phyloP scores from a whole-genome alignment of 2,888 invertebrate species.

The Drosophila nr. fundita region DNA sequence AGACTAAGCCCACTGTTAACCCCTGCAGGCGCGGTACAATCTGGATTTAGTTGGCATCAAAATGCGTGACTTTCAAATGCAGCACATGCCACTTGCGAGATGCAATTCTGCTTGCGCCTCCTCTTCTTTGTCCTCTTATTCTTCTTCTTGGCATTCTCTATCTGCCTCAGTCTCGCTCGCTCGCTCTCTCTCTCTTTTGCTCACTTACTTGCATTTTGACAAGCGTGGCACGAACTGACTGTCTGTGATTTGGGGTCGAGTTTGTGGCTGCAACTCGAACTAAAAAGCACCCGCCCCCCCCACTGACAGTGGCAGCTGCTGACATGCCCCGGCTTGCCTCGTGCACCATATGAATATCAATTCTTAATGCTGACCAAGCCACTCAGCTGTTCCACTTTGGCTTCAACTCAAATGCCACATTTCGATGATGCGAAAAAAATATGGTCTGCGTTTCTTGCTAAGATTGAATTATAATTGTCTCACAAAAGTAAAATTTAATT shows the following conservation, averaged over 20 bases:
- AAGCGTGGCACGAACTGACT: constrained; percentile 45
- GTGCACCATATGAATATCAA: constrained; percentile 61
- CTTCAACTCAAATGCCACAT: constrained; percentile 20
- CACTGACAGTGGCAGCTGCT: constrained; percentile 24
- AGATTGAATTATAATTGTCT: constrained; percentile 39
- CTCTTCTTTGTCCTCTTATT: not conserved
- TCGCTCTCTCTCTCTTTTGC: not conserved
- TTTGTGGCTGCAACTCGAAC: constrained; percentile 48
- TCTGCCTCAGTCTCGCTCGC: not conserved
- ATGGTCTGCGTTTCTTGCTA: not conserved
- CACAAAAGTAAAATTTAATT: constrained; percentile 25
- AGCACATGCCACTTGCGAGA: constrained; percentile 37
- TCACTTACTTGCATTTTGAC: constrained; percentile 12
- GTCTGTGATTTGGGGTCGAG: constrained; percentile 62
- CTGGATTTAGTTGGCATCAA: constrained; percentile 26
- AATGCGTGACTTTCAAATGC: constrained; percentile 57
- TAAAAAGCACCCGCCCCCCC: constrained; percentile 1
- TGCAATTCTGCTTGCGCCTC: constrained; percentile 16
- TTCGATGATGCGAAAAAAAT: not conserved
- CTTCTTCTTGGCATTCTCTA: constrained; percentile 12
- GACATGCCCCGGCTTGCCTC: constrained; percentile 37
- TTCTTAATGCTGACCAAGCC: constrained; percentile 21
- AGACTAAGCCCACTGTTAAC: not conserved
- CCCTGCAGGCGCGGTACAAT: not conserved
- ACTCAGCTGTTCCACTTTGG: constrained; percentile 1